Conservation (phyloP, 35 echinoderm and acorn worm species). For the Ptychodera flava region DNA sequence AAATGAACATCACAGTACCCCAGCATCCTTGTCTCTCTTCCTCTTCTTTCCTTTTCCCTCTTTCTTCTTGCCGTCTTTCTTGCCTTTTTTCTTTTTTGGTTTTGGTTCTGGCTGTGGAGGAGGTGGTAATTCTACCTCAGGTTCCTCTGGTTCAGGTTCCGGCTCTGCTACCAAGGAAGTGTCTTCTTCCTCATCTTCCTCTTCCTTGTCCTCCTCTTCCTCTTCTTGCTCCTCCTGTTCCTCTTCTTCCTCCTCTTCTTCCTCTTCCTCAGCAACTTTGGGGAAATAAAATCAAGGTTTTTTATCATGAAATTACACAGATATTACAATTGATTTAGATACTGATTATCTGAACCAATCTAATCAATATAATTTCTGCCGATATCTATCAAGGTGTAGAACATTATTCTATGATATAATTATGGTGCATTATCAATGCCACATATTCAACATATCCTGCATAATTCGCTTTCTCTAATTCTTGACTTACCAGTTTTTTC, state of each 20-base stretch:
- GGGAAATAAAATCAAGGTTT: neutral
- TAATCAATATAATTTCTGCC: neutral
- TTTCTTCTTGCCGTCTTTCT: constrained; percentile 60
- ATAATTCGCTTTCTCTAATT: no score
- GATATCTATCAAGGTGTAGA: neutral
- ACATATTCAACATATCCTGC: no score
- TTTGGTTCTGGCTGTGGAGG: neutral
- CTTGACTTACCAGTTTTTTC: no score
- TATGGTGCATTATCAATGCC: no score
- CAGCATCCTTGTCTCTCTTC: constrained; percentile 62
- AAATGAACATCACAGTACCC: no score
- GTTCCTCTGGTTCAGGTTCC: neutral
- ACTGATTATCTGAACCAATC: neutral
- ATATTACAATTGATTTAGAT: neutral
- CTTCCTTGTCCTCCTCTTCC: constrained; percentile 3
- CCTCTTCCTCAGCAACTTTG: constrained; percentile 5
- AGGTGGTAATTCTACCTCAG: neutral
- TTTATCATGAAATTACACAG: neutral
- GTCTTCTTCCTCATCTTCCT: constrained; percentile 6
- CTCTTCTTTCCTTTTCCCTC: constrained; percentile 77
- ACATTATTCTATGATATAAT: no score
- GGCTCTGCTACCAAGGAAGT: neutral
- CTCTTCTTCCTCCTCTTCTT: neutral
- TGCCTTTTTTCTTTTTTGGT: constrained; percentile 89
- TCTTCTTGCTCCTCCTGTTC: constrained; percentile 9